Base-by-base conservation (phyloP, 2,888 invertebrate species). In the Trichopoda pennipes region DNA sequence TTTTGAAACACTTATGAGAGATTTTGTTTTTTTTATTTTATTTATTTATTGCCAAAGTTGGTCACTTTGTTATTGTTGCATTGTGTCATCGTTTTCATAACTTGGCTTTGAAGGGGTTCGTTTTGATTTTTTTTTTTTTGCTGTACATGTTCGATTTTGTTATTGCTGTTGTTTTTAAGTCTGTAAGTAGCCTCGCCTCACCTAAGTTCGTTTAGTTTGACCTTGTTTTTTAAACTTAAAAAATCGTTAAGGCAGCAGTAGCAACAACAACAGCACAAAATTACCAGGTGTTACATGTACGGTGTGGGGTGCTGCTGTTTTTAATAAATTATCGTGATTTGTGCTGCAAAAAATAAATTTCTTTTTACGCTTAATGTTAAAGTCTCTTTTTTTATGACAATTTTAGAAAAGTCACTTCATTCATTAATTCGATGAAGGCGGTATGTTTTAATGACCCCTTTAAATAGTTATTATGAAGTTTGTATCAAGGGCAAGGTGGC, bases 41-140 rank as follows among this genome's bases (percentile, higher is more conserved):
- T 16, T n/a, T 44, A 16, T 44, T 17, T 19, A 49, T 10, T 17
- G 17, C 3, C 42, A 44, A 44, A 56, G 32, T 58, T 66, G 78
- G 78, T 66, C 78, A 79, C 60, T 79, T 79, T 58, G 60, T 16
- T 53, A 58, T 70, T 70, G 53, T 66, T 78, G 78, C 60, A 79
- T 72, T 79, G 78, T 79, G 72, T 73, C 72, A 79, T 79, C 68
- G 56, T 47, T 76, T 49, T 63, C n/a, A 78, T 72, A 53, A 61
- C 17, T 68, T 68, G 44, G 44, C n/a, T 56, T 56, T 56, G 66
- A 38, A 53, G 66, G 53, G 42, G 68, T 55, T 63, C 61, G 38
- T 53, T 28, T 19, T 35, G 17, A 44, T 35, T 14, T 66, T 53
- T 21, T 19, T 28, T 66, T 53, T 66, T 35, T 35, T 23, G 42